These are phyloP conservation scores for Sebastes taczanowskii DNA, from an alignment of 2,797 vertebrate species.

Conservation along the genomic window DNA sequence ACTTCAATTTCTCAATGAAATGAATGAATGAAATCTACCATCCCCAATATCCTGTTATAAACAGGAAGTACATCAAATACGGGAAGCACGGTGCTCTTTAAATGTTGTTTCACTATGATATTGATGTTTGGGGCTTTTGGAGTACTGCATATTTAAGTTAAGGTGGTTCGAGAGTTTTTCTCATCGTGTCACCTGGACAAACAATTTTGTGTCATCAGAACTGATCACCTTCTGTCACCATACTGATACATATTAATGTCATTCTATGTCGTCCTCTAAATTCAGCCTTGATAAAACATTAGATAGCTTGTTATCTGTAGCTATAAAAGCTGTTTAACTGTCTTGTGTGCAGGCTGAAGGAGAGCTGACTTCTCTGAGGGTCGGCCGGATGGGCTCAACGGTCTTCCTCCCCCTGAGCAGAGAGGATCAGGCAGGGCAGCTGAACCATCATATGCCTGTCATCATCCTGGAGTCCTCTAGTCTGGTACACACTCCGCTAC, in stretches of 20 bases:
- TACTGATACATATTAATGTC: background rate
- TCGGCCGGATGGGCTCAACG: slow-evolving; percentile 69
- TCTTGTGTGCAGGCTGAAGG: slow-evolving; percentile 81
- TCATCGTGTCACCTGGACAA: background rate
- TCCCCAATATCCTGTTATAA: background rate
- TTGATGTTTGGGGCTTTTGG: background rate
- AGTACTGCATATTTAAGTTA: background rate
- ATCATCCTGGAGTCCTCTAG: slow-evolving; percentile 92
- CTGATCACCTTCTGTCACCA: background rate
- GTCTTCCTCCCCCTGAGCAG: slow-evolving; percentile 87
- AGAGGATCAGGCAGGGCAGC: slow-evolving; percentile 85
- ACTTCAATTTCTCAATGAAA: background rate
- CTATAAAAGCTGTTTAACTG: background rate
- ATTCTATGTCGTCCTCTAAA: background rate
- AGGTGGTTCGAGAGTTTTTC: background rate
- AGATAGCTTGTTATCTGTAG: background rate
- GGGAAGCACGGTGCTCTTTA: background rate
- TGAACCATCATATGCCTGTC: slow-evolving; percentile 87
- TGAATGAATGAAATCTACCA: background rate
- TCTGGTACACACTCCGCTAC: slow-evolving; percentile 85
- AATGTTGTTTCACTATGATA: background rate
- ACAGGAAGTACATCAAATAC: background rate
- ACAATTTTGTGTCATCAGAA: background rate
- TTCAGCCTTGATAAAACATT: background rate
- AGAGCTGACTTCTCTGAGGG: slow-evolving; percentile 76